phyloP scores from a whole-genome alignment of 1,140 invertebrate genomes.

The Akabosia matsudoensis region DNA sequence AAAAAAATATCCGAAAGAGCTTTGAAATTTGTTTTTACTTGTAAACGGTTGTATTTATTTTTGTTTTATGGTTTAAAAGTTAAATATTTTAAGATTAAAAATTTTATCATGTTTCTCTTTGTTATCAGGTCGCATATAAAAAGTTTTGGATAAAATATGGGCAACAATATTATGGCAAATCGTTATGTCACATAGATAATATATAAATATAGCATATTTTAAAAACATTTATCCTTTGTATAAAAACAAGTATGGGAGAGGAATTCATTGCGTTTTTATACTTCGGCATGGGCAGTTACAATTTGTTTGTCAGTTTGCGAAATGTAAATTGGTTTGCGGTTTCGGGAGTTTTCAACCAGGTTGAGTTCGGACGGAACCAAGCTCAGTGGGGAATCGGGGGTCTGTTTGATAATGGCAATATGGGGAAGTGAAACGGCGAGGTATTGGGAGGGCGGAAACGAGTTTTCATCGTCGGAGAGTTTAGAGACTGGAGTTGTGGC shows the following conservation, averaged over 20 bases:
- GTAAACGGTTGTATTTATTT: not conserved
- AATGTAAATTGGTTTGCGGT: constrained; percentile 47
- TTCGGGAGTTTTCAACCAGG: constrained; percentile 38
- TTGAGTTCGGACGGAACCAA: constrained; percentile 43
- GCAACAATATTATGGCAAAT: not conserved
- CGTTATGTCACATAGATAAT: constrained; percentile 7
- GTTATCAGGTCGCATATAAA: constrained; percentile 1
- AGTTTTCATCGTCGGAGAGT: constrained; percentile 26
- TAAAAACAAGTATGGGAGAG: too few relatives aligned
- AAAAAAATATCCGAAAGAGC: not conserved
- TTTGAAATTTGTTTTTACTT: constrained; percentile 1
- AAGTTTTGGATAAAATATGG: not conserved
- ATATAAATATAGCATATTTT: not conserved
- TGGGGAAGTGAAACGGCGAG: not conserved
- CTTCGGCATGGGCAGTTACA: not conserved
- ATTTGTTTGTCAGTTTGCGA: constrained; percentile 32
- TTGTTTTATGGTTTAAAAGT: not conserved
- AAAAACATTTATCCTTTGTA: not conserved
- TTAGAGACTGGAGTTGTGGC: constrained; percentile 10
- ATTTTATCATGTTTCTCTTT: too few relatives aligned
- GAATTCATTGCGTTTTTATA: too few relatives aligned
- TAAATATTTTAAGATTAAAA: not conserved
- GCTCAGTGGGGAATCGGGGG: constrained; percentile 38
- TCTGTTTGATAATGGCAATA: not conserved
- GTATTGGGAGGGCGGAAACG: constrained; percentile 26